Evolutionary conservation across 2,888 invertebrate genomes (phyloP).

Genomic region (Oligia fasciuncula): DNA sequence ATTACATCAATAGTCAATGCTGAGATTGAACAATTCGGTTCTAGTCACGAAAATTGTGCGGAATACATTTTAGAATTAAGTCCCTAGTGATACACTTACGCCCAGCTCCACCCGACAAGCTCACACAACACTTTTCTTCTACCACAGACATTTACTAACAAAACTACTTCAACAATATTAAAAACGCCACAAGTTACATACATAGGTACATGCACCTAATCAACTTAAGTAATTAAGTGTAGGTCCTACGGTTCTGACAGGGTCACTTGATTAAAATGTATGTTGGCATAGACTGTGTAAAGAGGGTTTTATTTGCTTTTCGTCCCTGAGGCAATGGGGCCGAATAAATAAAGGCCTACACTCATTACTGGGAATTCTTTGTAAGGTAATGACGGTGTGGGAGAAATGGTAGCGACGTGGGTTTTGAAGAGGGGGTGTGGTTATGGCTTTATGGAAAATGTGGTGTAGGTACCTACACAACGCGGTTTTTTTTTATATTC

Average conservation of each 20-base stretch:
- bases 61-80: no score
- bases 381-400: conserved; percentile 53
- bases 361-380: conserved; percentile 66
- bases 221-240: conserved; percentile 76
- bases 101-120: not conserved
- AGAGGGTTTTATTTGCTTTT: conserved; percentile 78
- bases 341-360: conserved; percentile 72
- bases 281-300: conserved; percentile 77
- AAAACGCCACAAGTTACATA: conserved; percentile 41
- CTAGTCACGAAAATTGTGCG: no score
- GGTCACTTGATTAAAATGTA: conserved; percentile 81
- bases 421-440: conserved; percentile 18
- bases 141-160: conserved; percentile 29
- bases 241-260: conserved; percentile 49
- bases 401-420: conserved; percentile 50
- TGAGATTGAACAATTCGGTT: no score
- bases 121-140: conserved; percentile 27
- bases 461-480: no score
- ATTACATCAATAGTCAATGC: no score
- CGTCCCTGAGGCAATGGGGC: conserved; percentile 75
- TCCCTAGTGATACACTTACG: not conserved
- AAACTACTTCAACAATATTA: conserved; percentile 45
- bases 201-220: conserved; percentile 56
- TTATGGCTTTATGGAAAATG: conserved; percentile 3
- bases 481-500: no score